Percentiles rank a stretch among this genome's conserved stretches.
These are phyloP conservation scores for Pipistrellus pygmaeus DNA, from an alignment of 2,797 vertebrate genomes.

Conservation along the genomic window DNA sequence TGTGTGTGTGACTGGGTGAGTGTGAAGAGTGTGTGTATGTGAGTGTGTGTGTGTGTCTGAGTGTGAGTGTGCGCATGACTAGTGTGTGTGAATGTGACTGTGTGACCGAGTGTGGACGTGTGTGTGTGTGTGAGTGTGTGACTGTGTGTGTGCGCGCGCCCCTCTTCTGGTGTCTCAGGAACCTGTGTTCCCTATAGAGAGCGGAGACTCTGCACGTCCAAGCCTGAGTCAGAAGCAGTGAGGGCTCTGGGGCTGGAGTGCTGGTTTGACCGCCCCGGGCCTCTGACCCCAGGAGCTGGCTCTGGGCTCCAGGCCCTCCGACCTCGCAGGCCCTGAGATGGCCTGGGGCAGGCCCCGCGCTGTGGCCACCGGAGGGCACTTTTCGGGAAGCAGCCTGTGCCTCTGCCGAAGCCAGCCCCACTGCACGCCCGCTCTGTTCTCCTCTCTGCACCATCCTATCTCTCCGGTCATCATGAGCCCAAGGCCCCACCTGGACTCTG, in stretches of 20 bases:
- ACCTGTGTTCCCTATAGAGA: background rate
- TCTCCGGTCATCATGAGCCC: background rate
- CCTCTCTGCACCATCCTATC: background rate
- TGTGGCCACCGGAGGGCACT: fast-evolving
- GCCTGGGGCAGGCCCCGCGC: fast-evolving
- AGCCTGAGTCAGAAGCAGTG: background rate
- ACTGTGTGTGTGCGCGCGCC: background rate
- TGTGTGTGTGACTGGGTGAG: no score
- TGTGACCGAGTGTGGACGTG: background rate
- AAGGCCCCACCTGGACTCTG: background rate
- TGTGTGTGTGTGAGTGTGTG: background rate
- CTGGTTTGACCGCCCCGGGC: no score
- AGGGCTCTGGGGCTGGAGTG: background rate
- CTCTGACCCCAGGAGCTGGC: fast-evolving
- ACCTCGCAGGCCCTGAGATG: fast-evolving
- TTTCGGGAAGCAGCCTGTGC: fast-evolving
- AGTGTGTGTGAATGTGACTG: fast-evolving
- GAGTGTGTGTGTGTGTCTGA: no score
- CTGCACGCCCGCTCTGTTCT: fast-evolving
- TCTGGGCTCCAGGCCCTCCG: background rate
- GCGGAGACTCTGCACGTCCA: background rate
- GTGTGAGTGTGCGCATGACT: no score
- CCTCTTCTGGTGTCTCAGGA: background rate
- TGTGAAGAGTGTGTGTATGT: no score
- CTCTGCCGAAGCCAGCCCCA: background rate